These are phyloP conservation scores for Neodontobutis hainanensis DNA, from an alignment of 2,113 vertebrate species.

Conservation along the genomic window DNA sequence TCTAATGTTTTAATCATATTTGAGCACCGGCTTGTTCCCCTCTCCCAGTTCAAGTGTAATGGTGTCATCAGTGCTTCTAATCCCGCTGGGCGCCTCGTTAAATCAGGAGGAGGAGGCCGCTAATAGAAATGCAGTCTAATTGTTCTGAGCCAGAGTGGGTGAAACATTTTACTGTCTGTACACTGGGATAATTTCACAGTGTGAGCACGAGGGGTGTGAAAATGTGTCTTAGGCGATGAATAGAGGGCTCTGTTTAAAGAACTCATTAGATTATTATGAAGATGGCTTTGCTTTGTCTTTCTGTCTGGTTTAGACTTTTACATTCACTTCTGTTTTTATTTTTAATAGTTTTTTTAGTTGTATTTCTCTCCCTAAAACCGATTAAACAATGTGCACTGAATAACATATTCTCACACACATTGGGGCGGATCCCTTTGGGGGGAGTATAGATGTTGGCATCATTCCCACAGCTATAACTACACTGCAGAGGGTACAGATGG, in stretches of 20 bases:
- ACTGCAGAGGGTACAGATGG: conserved; percentile 61
- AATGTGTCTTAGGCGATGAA: conserved; percentile 21
- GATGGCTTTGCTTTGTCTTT: not conserved
- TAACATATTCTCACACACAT: conserved; percentile 25
- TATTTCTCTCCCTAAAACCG: not conserved
- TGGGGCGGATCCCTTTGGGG: conserved; percentile 51
- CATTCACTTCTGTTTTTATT: not conserved
- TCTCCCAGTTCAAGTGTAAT: conserved; percentile 67
- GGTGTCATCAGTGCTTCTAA: conserved; percentile 67
- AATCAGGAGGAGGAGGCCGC: conserved; percentile 59
- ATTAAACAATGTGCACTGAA: not conserved
- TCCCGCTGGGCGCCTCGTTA: conserved; percentile 71
- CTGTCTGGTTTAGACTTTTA: not conserved
- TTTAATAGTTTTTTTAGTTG: not conserved
- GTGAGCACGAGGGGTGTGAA: conserved; percentile 34
- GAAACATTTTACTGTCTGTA: conserved; percentile 61
- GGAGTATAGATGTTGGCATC: conserved; percentile 57
- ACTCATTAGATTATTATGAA: not conserved
- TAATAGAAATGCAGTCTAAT: conserved; percentile 72
- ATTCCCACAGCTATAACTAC: conserved; percentile 50
- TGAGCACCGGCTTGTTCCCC: conserved; percentile 55
- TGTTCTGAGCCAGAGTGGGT: conserved; percentile 63
- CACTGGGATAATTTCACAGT: conserved; percentile 43
- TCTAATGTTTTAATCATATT: conserved; percentile 63
- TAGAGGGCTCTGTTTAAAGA: not conserved